Conservation (phyloP, 2,113 vertebrate genomes). For the Taxidea taxus region DNA sequence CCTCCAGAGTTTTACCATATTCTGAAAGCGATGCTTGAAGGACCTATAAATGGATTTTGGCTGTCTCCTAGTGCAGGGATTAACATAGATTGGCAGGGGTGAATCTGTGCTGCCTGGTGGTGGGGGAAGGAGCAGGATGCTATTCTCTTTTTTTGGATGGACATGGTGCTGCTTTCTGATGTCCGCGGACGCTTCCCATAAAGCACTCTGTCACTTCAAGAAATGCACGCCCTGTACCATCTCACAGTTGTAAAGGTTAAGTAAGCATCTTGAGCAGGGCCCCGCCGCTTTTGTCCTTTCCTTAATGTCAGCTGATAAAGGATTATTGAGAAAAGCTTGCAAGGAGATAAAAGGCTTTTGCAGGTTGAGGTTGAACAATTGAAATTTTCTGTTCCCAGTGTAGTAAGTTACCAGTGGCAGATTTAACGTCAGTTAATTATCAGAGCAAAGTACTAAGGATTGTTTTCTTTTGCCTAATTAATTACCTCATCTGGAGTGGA, state of each 20-base stretch:
- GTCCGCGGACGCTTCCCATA: slow-evolving; percentile 23
- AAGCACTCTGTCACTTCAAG: background rate
- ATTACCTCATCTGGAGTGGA: slow-evolving; percentile 74
- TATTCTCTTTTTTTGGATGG: background rate
- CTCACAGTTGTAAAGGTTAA: slow-evolving; percentile 82
- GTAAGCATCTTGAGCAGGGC: slow-evolving; percentile 77
- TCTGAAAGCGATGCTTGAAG: slow-evolving; percentile 51
- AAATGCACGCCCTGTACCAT: slow-evolving; percentile 75
- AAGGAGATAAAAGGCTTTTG: slow-evolving; percentile 78
- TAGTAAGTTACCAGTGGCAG: slow-evolving; percentile 77
- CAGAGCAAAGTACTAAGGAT: slow-evolving; percentile 75
- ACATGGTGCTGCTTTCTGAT: slow-evolving; percentile 6
- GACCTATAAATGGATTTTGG: slow-evolving; percentile 50
- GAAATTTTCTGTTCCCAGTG: slow-evolving; percentile 70
- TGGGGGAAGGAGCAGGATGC: slow-evolving; percentile 29
- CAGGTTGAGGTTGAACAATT: slow-evolving; percentile 66
- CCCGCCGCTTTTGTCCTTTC: slow-evolving; percentile 67
- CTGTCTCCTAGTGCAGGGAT: slow-evolving; percentile 42
- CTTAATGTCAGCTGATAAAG: slow-evolving; percentile 77
- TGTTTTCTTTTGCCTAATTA: slow-evolving; percentile 83
- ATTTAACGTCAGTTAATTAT: slow-evolving; percentile 78
- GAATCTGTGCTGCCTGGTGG: background rate
- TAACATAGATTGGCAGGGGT: slow-evolving; percentile 48
- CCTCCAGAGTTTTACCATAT: background rate
- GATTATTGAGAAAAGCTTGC: slow-evolving; percentile 75